Conservation (phyloP, 1,140 invertebrate genomes). For the Portunus trituberculatus region DNA sequence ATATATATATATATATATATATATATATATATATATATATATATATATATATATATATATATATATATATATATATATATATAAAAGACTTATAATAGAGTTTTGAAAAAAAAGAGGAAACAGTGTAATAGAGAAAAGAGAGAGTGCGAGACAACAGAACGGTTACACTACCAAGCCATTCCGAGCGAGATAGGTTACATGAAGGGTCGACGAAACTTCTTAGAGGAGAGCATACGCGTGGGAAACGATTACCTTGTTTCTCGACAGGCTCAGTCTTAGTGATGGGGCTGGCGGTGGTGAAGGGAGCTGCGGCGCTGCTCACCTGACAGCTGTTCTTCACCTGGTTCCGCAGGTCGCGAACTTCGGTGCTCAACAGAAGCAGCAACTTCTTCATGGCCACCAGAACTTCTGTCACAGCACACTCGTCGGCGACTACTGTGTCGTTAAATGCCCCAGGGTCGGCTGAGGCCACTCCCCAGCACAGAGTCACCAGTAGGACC, state of each 20-base stretch:
- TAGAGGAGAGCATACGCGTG: too few species aligned
- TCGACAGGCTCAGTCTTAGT: background rate
- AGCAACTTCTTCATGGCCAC: slow-evolving; percentile 47
- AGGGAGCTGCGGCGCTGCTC: background rate
- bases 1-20: background rate
- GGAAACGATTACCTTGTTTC: background rate
- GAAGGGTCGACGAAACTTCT: too few species aligned
- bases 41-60: background rate
- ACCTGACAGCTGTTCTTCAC: slow-evolving; percentile 27
- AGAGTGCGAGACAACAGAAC: too few species aligned
- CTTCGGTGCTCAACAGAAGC: background rate
- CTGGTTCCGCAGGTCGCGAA: background rate
- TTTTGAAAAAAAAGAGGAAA: background rate
- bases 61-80: too few species aligned
- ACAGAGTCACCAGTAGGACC: background rate
- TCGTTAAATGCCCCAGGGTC: background rate
- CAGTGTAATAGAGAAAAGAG: background rate
- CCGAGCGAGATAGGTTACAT: too few species aligned
- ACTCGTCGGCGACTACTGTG: background rate
- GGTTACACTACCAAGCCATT: too few species aligned
- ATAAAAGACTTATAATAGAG: background rate
- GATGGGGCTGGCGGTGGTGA: background rate
- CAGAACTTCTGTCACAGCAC: slow-evolving; percentile 43
- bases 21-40: background rate
- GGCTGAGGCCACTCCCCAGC: background rate